Conservation (phyloP, 2,888 invertebrate species). For the Hylaea fasciaria region DNA sequence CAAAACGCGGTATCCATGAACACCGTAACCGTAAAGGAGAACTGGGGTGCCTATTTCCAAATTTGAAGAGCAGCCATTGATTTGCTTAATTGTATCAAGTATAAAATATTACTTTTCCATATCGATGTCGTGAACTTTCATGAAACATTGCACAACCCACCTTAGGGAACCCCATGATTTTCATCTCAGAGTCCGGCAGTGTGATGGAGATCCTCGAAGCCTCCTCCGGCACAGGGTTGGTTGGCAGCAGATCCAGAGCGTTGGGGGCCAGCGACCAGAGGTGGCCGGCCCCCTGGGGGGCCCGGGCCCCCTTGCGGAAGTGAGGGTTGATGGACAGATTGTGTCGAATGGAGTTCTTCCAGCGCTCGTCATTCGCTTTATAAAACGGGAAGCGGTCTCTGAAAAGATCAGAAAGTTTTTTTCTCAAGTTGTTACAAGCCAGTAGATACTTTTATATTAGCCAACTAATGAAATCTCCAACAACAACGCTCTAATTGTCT, state of each 20-base stretch:
- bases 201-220: conserved; percentile 47
- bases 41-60: too few species aligned
- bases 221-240: conserved; percentile 56
- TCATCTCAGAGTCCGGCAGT: conserved; percentile 48
- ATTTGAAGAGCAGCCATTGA: too few species aligned
- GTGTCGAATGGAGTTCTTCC: conserved; percentile 97
- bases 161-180: conserved; percentile 73
- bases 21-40: too few species aligned
- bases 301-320: conserved; percentile 93
- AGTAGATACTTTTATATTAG: too few species aligned
- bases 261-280: conserved; percentile 93
- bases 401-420: conserved; percentile 53
- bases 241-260: conserved; percentile 75
- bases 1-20: too few species aligned
- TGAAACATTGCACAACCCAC: conserved; percentile 42
- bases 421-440: too few species aligned
- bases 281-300: conserved; percentile 94
- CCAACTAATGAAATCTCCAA: neutral
- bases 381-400: conserved; percentile 95
- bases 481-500: neutral
- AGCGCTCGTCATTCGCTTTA: conserved; percentile 95
- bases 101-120: too few species aligned
- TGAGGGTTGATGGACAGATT: conserved; percentile 96
- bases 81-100: too few species aligned
- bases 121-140: too few species aligned